These are phyloP conservation scores for Drosophila simulans DNA, from an alignment of 1,140 invertebrate genomes.

Conservation along the genomic window DNA sequence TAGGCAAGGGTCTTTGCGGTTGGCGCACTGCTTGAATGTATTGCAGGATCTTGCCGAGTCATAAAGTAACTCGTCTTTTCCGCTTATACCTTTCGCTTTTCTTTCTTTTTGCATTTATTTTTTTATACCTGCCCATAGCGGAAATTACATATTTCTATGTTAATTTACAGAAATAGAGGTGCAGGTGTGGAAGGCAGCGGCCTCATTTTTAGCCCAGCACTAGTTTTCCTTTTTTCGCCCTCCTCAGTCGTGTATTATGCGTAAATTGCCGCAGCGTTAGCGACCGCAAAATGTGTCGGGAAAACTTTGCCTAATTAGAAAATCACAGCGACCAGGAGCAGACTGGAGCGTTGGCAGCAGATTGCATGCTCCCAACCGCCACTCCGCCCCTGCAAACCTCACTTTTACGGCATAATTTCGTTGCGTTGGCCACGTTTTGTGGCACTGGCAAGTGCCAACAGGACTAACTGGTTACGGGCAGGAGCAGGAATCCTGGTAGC, in stretches of 20 bases:
- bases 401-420: constrained; percentile 33
- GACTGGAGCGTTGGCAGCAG: constrained; percentile 33
- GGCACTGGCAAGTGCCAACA: constrained; percentile 34
- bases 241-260: constrained; percentile 42
- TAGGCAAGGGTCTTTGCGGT: constrained; percentile 53
- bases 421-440: constrained; percentile 29
- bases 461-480: constrained; percentile 10
- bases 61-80: constrained; percentile 68
- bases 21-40: constrained; percentile 51
- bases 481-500: background rate
- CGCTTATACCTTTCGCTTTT: constrained; percentile 46
- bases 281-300: constrained; percentile 62
- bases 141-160: constrained; percentile 79
- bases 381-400: constrained; percentile 7
- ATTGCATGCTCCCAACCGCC: constrained; percentile 16
- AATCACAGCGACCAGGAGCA: constrained; percentile 65
- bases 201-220: background rate
- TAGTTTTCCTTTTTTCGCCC: background rate
- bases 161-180: constrained; percentile 61
- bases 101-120: constrained; percentile 7
- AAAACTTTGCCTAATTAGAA: constrained; percentile 74
- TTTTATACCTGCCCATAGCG: constrained; percentile 43
- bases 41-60: constrained; percentile 59
- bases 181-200: constrained; percentile 22
- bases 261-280: constrained; percentile 65